Conservation (phyloP, 1,140 invertebrate species). For the Hyles euphorbiae region DNA sequence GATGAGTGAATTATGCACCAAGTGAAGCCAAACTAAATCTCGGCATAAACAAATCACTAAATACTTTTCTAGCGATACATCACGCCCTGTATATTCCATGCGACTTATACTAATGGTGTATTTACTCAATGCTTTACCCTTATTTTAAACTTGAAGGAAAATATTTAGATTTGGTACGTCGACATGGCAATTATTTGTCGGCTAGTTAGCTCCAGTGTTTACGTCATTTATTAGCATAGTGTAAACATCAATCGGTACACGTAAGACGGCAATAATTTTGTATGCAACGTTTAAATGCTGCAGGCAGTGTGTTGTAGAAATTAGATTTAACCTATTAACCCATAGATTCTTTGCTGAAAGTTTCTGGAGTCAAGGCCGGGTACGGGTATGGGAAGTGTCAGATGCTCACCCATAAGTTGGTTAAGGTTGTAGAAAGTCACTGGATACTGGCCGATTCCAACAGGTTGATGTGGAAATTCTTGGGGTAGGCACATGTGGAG, state of each 20-base stretch:
- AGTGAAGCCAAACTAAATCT: background rate
- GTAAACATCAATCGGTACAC: constrained; percentile 3
- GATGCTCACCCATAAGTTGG: no score
- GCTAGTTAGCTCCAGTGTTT: constrained; percentile 9
- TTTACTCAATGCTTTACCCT: constrained; percentile 5
- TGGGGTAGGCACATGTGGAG: no score
- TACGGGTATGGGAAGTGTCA: no score
- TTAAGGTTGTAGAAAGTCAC: no score
- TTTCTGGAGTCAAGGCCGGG: no score
- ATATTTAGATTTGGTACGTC: constrained; percentile 2
- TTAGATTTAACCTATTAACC: no score
- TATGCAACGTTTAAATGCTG: background rate
- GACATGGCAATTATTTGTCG: constrained; percentile 2
- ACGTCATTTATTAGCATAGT: constrained; percentile 4
- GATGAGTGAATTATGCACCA: no score
- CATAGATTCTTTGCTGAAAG: no score
- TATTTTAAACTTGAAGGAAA: constrained; percentile 5
- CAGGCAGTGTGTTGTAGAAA: no score
- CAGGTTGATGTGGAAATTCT: no score
- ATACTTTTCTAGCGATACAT: background rate
- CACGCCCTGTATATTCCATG: constrained; percentile 3
- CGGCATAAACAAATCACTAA: background rate
- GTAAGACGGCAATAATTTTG: constrained; percentile 3
- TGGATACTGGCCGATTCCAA: no score
- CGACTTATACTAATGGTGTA: constrained; percentile 7